A percentile compares a stretch with the other conserved stretches of the same genome.
These are phyloP conservation scores for Nemotelus nigrinus DNA, from an alignment of 2,888 invertebrate species.

Conservation along the genomic window DNA sequence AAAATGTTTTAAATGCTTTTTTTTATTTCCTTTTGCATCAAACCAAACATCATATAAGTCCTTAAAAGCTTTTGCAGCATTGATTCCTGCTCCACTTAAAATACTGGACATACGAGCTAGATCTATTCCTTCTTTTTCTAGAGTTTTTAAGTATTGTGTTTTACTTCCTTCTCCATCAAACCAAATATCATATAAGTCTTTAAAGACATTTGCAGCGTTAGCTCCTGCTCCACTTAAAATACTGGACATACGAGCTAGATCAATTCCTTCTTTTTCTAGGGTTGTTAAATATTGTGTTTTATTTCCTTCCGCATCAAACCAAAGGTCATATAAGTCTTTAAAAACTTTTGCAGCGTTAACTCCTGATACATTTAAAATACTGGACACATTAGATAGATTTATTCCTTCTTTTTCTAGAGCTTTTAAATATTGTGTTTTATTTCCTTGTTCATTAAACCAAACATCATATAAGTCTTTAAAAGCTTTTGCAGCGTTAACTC, in stretches of 20 bases:
- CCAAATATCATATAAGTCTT: conserved; percentile 28
- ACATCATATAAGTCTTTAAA: conserved; percentile 53
- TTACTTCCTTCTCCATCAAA: conserved; percentile 44
- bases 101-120: conserved; percentile 29
- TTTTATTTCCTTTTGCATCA: conserved; percentile 51
- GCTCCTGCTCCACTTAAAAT: conserved; percentile 35
- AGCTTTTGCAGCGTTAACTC: conserved; percentile 46
- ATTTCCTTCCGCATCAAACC: conserved; percentile 55
- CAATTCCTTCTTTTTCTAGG: conserved; percentile 26
- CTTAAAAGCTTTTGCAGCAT: conserved; percentile 51
- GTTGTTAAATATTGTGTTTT: conserved; percentile 33
- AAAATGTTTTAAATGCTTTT: conserved; percentile 49
- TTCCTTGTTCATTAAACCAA: conserved; percentile 50
- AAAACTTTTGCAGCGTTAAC: conserved; percentile 48
- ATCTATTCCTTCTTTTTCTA: conserved; percentile 28
- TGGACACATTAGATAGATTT: conserved; percentile 31
- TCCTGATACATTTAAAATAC: conserved; percentile 52
- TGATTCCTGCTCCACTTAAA: conserved; percentile 21
- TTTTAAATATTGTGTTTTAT: conserved; percentile 43
- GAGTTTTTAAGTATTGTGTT: conserved; percentile 29
- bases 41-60: conserved; percentile 52
- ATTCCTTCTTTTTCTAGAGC: conserved; percentile 10
- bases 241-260: conserved; percentile 25
- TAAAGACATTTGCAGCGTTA: conserved; percentile 46
- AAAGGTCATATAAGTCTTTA: conserved; percentile 56